Conservation (phyloP, 2,888 invertebrate species). For the Macaria notata region DNA sequence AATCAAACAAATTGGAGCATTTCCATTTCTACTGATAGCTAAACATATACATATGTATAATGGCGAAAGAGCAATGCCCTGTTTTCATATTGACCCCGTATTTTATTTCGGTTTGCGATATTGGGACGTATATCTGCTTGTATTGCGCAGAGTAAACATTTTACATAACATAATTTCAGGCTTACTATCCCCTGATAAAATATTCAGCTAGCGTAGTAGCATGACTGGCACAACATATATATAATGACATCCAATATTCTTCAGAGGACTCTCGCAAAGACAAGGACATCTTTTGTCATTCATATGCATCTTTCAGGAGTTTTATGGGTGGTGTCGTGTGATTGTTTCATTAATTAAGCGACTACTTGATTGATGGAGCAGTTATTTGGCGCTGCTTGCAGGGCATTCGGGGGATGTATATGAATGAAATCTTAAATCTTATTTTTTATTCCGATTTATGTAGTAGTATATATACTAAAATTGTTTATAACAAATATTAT, state of each 20-base stretch:
- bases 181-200: conserved; percentile 9
- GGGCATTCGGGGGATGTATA: too few relatives aligned
- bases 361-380: too few relatives aligned
- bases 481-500: too few relatives aligned
- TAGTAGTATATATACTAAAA: too few relatives aligned
- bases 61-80: conserved; percentile 20
- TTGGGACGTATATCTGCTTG: conserved; percentile 1
- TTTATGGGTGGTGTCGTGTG: too few relatives aligned
- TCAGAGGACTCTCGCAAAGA: too few relatives aligned
- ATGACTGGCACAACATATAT: background rate
- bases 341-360: too few relatives aligned
- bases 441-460: background rate
- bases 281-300: too few relatives aligned
- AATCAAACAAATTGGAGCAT: conserved; percentile 13
- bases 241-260: background rate
- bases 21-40: conserved; percentile 6
- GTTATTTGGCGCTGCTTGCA: too few relatives aligned
- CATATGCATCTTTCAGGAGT: too few relatives aligned
- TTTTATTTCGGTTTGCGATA: conserved; percentile 15
- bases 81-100: conserved; percentile 18
- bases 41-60: conserved; percentile 5
- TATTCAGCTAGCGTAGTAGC: conserved; percentile 2
- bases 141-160: background rate
- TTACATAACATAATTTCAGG: background rate
- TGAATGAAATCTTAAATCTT: too few relatives aligned